Evolutionary conservation across 2,113 vertebrate species (phyloP).

Genomic region (Rhea americana): DNA sequence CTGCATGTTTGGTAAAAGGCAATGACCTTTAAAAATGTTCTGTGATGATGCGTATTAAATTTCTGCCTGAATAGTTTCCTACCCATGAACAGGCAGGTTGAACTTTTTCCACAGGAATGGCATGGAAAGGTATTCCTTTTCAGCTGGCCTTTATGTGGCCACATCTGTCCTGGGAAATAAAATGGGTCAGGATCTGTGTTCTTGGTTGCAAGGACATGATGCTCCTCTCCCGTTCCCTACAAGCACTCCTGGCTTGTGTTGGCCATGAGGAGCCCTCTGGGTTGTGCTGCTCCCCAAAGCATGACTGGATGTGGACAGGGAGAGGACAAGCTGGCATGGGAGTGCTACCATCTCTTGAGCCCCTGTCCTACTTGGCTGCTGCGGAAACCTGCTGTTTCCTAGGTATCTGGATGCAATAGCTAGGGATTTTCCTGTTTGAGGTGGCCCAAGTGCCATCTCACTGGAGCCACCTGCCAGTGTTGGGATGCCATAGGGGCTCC

Average conservation of each 20-base stretch:
- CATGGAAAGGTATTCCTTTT: background rate
- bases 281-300: background rate
- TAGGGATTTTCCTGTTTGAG: background rate
- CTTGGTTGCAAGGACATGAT: background rate
- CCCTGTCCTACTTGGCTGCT: background rate
- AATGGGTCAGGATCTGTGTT: background rate
- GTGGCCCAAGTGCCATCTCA: background rate
- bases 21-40: background rate
- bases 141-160: background rate
- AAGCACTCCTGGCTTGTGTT: background rate
- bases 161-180: background rate
- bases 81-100: background rate
- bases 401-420: background rate
- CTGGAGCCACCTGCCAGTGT: too few species aligned
- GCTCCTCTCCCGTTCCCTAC: background rate
- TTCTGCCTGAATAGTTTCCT: background rate
- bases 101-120: background rate
- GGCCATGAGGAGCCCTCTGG: background rate
- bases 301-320: background rate
- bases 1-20: background rate
- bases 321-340: rapidly evolving
- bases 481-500: background rate
- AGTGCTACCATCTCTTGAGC: background rate
- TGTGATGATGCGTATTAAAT: background rate
- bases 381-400: background rate